Percentiles rank a stretch among this genome's conserved stretches.
Evolutionary conservation across 2,113 vertebrate species (phyloP).

Genomic region (Neodontobutis hainanensis): DNA sequence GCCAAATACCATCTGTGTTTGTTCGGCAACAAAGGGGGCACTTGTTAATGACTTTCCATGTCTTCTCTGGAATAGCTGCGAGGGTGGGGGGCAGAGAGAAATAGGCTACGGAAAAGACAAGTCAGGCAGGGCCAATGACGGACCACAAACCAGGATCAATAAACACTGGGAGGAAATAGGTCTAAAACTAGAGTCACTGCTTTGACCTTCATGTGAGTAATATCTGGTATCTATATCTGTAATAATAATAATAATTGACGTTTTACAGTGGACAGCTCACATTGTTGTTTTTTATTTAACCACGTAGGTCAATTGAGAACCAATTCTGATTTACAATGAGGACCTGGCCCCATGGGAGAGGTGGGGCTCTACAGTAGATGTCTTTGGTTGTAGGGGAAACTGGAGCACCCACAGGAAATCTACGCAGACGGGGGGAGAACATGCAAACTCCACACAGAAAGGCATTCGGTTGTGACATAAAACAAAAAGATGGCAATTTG

Average conservation of each 20-base stretch:
- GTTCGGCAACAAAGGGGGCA: conserved; percentile 82
- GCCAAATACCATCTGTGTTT: conserved; percentile 83
- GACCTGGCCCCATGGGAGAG: no score
- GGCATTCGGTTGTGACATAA: conserved; percentile 30
- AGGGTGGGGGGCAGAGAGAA: conserved; percentile 33
- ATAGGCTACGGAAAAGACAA: conserved; percentile 48
- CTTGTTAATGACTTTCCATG: conserved; percentile 83
- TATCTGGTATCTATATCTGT: no score
- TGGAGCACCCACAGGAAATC: no score
- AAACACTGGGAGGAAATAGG: conserved; percentile 1
- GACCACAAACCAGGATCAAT: conserved; percentile 45
- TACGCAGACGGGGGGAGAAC: no score
- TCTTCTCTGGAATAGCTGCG: conserved; percentile 74
- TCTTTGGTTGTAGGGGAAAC: no score
- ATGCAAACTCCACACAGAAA: no score
- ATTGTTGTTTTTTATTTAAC: not conserved
- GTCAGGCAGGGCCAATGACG: conserved; percentile 42
- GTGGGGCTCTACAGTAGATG: no score
- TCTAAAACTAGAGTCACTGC: no score
- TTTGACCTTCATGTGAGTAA: no score
- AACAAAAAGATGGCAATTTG: conserved; percentile 42
- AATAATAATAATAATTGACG: no score
- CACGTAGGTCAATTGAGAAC: no score
- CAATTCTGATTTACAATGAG: no score
- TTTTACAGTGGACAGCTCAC: not conserved